Evolutionary conservation across 2,888 invertebrate genomes (phyloP).

Genomic region (Macrophya alboannulata): DNA sequence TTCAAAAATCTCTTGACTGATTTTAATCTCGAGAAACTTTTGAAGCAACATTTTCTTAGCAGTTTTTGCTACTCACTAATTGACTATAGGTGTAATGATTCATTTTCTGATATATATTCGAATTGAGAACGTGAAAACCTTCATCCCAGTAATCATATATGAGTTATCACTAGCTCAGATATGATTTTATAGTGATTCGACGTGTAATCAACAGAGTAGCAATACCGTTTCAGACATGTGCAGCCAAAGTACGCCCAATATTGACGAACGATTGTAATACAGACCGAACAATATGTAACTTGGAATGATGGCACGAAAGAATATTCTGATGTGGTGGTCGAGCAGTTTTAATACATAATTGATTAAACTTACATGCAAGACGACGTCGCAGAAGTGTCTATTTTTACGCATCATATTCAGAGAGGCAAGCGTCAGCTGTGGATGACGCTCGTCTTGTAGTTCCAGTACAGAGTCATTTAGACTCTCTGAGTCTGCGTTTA

Average conservation of each 20-base stretch:
- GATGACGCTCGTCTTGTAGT: slow-evolving; percentile 67
- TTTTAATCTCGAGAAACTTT: background rate
- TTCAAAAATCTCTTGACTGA: background rate
- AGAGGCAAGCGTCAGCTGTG: slow-evolving; percentile 82
- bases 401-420: slow-evolving; percentile 92
- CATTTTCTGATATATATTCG: background rate
- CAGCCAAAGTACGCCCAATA: slow-evolving; percentile 23
- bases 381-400: slow-evolving; percentile 93
- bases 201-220: slow-evolving; percentile 32
- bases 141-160: background rate
- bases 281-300: slow-evolving; percentile 36
- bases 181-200: background rate
- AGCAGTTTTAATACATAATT: slow-evolving; percentile 23
- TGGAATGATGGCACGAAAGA: slow-evolving; percentile 47
- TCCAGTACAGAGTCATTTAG: slow-evolving; percentile 66
- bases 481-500: slow-evolving; percentile 65
- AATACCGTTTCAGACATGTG: background rate
- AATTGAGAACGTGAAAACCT: background rate
- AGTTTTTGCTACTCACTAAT: slow-evolving; percentile 21
- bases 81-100: slow-evolving; percentile 22
- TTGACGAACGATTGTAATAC: slow-evolving; percentile 38
- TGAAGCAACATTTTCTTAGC: background rate
- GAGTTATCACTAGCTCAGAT: background rate
- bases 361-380: slow-evolving; percentile 87
- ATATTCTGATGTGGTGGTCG: slow-evolving; percentile 45